Conservation (phyloP, 2,113 vertebrate species). For the Struthidea cinerea region DNA sequence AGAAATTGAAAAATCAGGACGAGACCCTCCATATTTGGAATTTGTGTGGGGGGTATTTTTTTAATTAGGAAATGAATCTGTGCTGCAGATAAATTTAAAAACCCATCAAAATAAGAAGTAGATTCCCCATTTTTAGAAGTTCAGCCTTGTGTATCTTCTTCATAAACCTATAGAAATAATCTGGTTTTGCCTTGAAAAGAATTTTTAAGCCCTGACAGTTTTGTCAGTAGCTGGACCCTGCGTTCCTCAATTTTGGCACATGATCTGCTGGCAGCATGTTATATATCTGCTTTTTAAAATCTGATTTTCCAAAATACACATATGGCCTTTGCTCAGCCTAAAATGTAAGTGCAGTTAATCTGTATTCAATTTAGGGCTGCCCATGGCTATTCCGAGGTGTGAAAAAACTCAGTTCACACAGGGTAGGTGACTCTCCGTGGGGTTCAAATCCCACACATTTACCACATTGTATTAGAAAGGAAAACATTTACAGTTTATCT, state of each 20-base stretch:
- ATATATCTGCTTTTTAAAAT: background rate
- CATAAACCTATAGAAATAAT: background rate
- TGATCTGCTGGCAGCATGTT: background rate
- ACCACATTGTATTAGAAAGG: background rate
- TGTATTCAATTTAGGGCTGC: background rate
- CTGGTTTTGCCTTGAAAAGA: background rate
- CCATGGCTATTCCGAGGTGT: background rate
- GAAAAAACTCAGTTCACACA: background rate
- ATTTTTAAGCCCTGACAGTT: background rate
- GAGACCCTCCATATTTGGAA: rapidly evolving
- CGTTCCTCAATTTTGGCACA: rapidly evolving
- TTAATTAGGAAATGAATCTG: background rate
- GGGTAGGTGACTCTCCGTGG: background rate
- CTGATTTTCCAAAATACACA: background rate
- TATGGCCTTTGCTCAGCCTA: background rate
- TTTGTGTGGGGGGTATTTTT: background rate
- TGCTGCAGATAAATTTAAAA: background rate
- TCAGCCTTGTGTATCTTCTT: background rate
- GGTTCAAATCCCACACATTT: background rate
- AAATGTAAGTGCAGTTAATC: background rate
- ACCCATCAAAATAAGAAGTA: background rate
- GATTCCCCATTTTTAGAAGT: background rate
- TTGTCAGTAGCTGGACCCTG: background rate
- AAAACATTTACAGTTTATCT: background rate
- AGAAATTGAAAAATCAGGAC: background rate